Evolutionary conservation across 2,797 vertebrate species (phyloP).

Genomic region (Lepus oiostolus): DNA sequence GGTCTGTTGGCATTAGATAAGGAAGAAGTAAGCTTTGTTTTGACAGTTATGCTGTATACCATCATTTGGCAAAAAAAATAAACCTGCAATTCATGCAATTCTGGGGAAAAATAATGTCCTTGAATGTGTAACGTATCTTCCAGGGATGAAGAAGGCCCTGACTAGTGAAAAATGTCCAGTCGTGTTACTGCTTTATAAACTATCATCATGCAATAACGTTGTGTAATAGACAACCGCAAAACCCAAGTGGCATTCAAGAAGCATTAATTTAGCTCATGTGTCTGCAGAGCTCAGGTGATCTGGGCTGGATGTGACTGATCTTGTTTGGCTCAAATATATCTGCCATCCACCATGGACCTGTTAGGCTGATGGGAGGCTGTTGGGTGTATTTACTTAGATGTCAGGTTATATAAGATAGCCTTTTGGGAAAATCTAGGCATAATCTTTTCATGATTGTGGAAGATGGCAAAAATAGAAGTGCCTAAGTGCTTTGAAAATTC

Average conservation of each 20-base stretch:
- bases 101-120: background rate
- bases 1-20: background rate
- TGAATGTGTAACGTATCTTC: conserved; percentile 24
- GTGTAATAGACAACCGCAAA: background rate
- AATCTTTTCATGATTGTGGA: background rate
- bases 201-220: background rate
- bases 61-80: background rate
- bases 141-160: background rate
- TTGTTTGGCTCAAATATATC: background rate
- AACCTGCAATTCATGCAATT: background rate
- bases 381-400: background rate
- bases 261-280: background rate
- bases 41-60: background rate
- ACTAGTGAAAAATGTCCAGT: background rate
- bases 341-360: background rate
- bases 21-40: conserved; percentile 24
- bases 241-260: background rate
- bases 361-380: background rate
- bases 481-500: background rate
- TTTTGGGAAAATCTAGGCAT: background rate
- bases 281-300: background rate
- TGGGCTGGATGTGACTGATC: background rate
- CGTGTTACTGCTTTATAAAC: background rate
- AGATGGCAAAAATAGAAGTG: background rate
- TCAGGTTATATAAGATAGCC: background rate